Percentiles rank a stretch among this genome's conserved stretches.
Conservation (phyloP, 1,140 invertebrate genomes). For the Theocolax elegans region DNA sequence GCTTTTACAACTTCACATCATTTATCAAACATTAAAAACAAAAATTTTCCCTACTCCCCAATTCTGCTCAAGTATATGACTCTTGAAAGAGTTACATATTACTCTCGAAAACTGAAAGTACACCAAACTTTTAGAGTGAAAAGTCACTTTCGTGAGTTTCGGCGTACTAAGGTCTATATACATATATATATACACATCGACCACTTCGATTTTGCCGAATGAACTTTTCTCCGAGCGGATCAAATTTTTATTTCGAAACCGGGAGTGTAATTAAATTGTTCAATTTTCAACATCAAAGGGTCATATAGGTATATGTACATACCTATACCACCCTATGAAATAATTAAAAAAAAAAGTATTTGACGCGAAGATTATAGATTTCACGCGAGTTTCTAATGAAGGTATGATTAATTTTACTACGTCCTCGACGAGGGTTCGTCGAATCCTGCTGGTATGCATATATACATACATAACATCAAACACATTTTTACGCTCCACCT, state of each 20-base stretch:
- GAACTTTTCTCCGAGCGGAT: not conserved
- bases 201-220: not conserved
- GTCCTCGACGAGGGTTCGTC: not conserved
- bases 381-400: not conserved
- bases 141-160: slow-evolving; percentile 1
- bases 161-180: not conserved
- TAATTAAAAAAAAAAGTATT: not conserved
- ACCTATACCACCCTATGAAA: too few relatives aligned
- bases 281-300: not conserved
- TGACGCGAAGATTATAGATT: not conserved
- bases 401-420: not conserved
- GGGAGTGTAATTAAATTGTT: not conserved
- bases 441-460: not conserved
- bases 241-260: not conserved
- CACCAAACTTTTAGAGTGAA: slow-evolving; percentile 8
- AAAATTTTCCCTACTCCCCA: not conserved
- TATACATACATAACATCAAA: slow-evolving; percentile 15
- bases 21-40: not conserved
- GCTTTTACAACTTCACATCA: not conserved
- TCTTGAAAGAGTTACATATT: slow-evolving; percentile 5
- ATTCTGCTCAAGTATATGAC: not conserved
- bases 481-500: not conserved
- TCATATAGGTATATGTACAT: too few relatives aligned
- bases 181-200: not conserved
- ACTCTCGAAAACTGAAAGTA: not conserved